phyloP scores from a whole-genome alignment of 2,113 vertebrate genomes.

The Rhinogobius similis region DNA sequence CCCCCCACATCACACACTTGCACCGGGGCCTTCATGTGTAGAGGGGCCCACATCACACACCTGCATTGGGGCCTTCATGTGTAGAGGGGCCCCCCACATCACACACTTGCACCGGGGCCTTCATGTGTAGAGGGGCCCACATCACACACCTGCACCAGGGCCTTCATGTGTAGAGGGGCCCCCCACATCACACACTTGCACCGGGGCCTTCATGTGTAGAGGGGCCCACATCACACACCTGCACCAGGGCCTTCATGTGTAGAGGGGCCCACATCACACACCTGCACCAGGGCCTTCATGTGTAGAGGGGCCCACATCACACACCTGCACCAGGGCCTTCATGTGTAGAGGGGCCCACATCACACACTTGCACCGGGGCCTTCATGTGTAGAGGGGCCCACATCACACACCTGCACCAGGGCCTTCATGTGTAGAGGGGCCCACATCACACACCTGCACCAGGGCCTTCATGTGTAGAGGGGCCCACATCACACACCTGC shows the following conservation, averaged over 20 bases:
- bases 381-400: not conserved
- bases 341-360: no score
- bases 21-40: constrained; percentile 3
- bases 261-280: not conserved
- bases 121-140: not conserved
- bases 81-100: no score
- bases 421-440: no score
- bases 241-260: no score
- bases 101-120: not conserved
- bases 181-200: not conserved
- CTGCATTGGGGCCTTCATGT: no score
- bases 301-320: not conserved
- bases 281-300: not conserved
- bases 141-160: no score
- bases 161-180: no score
- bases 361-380: not conserved
- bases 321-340: no score
- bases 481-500: no score
- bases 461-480: not conserved
- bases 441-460: not conserved
- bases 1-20: not conserved
- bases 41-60: no score
- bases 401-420: no score
- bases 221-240: no score
- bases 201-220: not conserved